Conservation (phyloP, 2,797 vertebrate genomes). For the Hydrolagus colliei region DNA sequence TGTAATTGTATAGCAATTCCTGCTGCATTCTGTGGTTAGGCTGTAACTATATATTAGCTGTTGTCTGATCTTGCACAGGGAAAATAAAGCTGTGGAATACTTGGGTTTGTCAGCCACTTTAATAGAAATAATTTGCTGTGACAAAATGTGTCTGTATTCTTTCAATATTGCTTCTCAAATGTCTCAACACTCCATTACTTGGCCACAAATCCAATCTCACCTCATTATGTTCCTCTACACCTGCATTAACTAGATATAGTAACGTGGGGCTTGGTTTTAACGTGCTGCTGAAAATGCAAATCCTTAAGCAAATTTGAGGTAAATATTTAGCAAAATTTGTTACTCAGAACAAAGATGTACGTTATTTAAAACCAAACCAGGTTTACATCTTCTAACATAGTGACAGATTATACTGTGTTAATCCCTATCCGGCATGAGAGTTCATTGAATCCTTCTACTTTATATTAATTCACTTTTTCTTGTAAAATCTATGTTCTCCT, state of each 20-base stretch:
- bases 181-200: neutral
- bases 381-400: no score
- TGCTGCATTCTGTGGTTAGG: neutral
- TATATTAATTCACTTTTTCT: conserved; percentile 34
- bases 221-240: neutral
- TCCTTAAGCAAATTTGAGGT: no score
- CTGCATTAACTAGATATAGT: neutral
- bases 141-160: neutral
- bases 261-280: neutral
- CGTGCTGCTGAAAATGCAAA: neutral
- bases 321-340: no score
- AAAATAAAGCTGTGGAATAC: neutral
- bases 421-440: neutral
- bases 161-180: neutral
- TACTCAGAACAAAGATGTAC: neutral
- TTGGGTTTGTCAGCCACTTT: neutral
- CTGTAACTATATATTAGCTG: neutral
- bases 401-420: neutral
- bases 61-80: neutral
- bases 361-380: no score
- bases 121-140: neutral
- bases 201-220: neutral
- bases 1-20: neutral
- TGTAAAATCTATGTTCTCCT: conserved; percentile 37
- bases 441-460: conserved; percentile 41